Evolutionary conservation across 2,888 invertebrate genomes (phyloP).

Genomic region (Hartigia nigra): DNA sequence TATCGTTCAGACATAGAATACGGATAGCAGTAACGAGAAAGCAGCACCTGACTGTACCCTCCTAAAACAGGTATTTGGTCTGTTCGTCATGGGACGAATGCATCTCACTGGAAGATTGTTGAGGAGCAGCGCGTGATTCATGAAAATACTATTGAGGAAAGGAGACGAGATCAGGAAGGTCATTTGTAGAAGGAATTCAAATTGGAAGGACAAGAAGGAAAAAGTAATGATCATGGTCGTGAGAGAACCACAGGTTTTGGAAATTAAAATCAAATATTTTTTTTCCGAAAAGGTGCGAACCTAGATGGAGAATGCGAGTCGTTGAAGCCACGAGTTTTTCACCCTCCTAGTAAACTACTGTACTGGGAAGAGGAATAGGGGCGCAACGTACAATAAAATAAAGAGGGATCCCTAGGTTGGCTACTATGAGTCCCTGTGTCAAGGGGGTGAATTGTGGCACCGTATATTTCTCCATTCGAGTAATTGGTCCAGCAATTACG

Average conservation of each 20-base stretch:
- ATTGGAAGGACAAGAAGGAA: rapidly evolving
- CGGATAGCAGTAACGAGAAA: constrained; percentile 35
- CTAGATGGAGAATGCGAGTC: background rate
- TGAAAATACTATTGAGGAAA: background rate
- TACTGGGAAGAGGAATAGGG: background rate
- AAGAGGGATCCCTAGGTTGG: constrained; percentile 27
- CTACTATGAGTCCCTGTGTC: constrained; percentile 17
- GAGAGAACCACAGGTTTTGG: background rate
- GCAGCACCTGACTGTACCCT: background rate
- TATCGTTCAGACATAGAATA: constrained; percentile 47
- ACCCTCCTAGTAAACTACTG: background rate
- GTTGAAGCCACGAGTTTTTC: background rate
- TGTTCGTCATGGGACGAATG: background rate
- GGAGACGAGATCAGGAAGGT: background rate
- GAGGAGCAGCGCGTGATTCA: background rate
- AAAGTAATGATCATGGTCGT: background rate
- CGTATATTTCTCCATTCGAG: constrained; percentile 41
- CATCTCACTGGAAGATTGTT: background rate
- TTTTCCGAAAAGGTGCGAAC: too few species aligned
- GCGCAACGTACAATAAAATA: constrained; percentile 23
- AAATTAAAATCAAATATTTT: background rate
- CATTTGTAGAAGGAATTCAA: background rate
- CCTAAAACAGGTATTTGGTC: background rate
- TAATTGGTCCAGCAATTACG: constrained; percentile 46
- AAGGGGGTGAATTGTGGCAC: constrained; percentile 27